phyloP scores from a whole-genome alignment of 2,113 vertebrate species.

The Strix uralensis region DNA sequence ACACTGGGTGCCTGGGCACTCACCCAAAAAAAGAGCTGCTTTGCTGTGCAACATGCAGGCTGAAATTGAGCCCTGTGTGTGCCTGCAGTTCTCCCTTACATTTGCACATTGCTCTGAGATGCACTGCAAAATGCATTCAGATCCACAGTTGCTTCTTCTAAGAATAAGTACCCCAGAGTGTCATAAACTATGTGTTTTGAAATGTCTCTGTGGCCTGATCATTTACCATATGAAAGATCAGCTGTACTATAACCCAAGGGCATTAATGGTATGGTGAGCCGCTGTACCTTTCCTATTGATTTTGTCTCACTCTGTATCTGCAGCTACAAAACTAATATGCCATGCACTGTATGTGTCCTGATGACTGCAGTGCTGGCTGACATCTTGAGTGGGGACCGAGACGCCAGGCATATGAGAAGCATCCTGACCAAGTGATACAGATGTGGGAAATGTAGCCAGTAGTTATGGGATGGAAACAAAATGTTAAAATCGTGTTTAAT shows the following conservation, averaged over 20 bases:
- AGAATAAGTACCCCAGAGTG: background rate
- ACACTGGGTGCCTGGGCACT: background rate
- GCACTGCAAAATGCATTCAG: background rate
- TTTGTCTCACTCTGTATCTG: background rate
- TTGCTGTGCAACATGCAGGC: background rate
- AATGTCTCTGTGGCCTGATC: background rate
- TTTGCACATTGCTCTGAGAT: background rate
- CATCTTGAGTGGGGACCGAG: accelerated
- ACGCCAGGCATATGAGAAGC: background rate
- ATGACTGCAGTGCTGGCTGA: background rate
- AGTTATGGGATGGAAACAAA: background rate
- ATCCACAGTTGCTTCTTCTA: background rate
- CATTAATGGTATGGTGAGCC: background rate
- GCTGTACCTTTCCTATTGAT: background rate
- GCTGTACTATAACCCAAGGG: background rate
- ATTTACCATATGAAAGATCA: background rate
- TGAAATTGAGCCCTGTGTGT: background rate
- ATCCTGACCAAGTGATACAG: background rate
- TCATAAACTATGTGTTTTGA: accelerated
- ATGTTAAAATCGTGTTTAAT: background rate
- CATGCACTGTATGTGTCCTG: background rate
- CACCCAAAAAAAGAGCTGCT: background rate
- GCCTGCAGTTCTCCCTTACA: background rate
- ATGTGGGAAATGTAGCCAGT: background rate
- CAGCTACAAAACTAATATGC: background rate